These are phyloP conservation scores for Drosophila colorata DNA, from an alignment of 2,888 invertebrate genomes.

Conservation along the genomic window DNA sequence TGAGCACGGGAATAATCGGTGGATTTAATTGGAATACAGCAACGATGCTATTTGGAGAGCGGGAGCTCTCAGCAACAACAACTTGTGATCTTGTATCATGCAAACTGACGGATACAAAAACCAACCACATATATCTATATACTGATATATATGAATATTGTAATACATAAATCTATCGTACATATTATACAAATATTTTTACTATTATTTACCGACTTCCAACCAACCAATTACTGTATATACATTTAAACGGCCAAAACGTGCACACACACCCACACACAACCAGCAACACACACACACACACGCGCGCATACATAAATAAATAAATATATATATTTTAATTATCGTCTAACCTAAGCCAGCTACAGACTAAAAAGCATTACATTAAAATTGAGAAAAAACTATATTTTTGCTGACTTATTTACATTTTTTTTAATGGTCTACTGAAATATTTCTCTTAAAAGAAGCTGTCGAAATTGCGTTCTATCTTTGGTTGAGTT, in stretches of 20 bases:
- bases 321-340: conserved; percentile 31
- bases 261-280: conserved; percentile 27
- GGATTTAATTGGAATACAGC: neutral
- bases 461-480: neutral
- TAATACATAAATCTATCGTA: conserved; percentile 24
- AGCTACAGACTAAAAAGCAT: conserved; percentile 47
- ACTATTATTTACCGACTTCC: conserved; percentile 41
- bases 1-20: conserved; percentile 34
- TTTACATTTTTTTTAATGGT: conserved; percentile 1
- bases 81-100: conserved; percentile 74
- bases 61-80: conserved; percentile 56
- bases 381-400: conserved; percentile 50
- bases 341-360: conserved; percentile 51
- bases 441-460: neutral
- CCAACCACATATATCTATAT: conserved; percentile 26
- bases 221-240: conserved; percentile 57
- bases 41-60: conserved; percentile 3
- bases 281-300: conserved; percentile 11
- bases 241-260: conserved; percentile 53
- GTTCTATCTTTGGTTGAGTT: neutral
- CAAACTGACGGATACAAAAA: conserved; percentile 57
- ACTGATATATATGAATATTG: conserved; percentile 18
- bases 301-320: conserved; percentile 16
- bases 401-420: conserved; percentile 11
- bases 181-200: conserved; percentile 31